Conservation (phyloP, 1,140 invertebrate species). For the Drosophila nannoptera region DNA sequence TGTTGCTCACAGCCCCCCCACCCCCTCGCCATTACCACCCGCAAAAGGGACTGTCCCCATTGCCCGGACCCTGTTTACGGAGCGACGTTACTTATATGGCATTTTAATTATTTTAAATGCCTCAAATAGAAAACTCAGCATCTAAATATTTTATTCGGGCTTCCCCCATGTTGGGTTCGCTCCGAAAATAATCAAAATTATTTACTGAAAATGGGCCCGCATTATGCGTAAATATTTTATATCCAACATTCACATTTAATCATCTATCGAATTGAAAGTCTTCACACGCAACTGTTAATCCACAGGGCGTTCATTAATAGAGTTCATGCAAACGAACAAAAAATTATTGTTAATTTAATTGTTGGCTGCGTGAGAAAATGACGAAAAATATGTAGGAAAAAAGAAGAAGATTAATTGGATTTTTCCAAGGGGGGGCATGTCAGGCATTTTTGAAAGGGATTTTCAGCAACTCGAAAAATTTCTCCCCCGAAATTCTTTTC, state of each 20-base stretch:
- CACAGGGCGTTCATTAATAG: background rate
- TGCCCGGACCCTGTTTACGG: conserved; percentile 22
- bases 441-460: too few species aligned
- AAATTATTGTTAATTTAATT: conserved; percentile 34
- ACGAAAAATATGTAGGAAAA: background rate
- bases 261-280: too few species aligned
- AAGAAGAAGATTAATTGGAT: background rate
- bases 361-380: conserved; percentile 8
- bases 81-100: conserved; percentile 49
- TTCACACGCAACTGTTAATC: too few species aligned
- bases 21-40: background rate
- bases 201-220: background rate
- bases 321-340: conserved; percentile 26
- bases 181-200: background rate
- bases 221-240: background rate
- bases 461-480: too few species aligned
- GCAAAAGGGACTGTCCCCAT: background rate
- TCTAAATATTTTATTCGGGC: background rate
- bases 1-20: conserved; percentile 7
- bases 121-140: conserved; percentile 31
- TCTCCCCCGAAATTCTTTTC: too few species aligned
- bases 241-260: background rate
- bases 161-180: background rate
- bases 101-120: conserved; percentile 72
- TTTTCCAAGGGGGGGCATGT: background rate